Base-by-base conservation (phyloP, 2,888 invertebrate species). In the Nymphalis urticae region DNA sequence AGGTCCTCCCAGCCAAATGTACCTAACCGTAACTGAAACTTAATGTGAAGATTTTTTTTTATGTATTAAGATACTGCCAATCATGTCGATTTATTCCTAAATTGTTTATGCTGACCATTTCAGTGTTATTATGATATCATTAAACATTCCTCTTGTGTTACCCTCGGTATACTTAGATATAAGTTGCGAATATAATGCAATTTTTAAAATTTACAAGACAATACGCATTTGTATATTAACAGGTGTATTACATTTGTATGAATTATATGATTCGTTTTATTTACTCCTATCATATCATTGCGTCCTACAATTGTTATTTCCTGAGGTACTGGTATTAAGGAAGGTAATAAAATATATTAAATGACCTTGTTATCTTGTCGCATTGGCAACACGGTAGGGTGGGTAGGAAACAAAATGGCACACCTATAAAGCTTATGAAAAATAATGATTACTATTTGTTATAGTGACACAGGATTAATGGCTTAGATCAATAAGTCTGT, bases 181-280 rank as follows among this genome's bases (percentile, higher is more conserved):
- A 64, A 72, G 76, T 82, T 81, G 80, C 78, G 62, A 78, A 80
- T 75, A 75, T 78, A 79, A 75, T 77, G 75, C 75, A 73, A 74
- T 79, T 81, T 79, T 79, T 77, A 64, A 79, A 80, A 76, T 85
- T 80, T 82, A 82, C 79, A 77, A 78, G 85, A 86, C 83, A 85
- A 85, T 86, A 85, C 79, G 82, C 82, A 82, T 85, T 82, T 84
- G 78, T 71, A 62, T 82, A 81, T 74, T 78, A 80, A 77, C 78
- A 80, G 67, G 66, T 64, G 36, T 47, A 68, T 48, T 72, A 67
- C 67, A 72, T 72, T 72, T 72, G 63, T 72, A 72, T 72, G 62
- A 62, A 56, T 65, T 32, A 66, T 24, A 16, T 36, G 53, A 48
- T 13, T 48, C 51, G 36, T 66, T 66, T 68, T 48, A 51, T 58